These are phyloP conservation scores for Aptenodytes patagonicus DNA, from an alignment of 2,113 vertebrate species.

Conservation along the genomic window DNA sequence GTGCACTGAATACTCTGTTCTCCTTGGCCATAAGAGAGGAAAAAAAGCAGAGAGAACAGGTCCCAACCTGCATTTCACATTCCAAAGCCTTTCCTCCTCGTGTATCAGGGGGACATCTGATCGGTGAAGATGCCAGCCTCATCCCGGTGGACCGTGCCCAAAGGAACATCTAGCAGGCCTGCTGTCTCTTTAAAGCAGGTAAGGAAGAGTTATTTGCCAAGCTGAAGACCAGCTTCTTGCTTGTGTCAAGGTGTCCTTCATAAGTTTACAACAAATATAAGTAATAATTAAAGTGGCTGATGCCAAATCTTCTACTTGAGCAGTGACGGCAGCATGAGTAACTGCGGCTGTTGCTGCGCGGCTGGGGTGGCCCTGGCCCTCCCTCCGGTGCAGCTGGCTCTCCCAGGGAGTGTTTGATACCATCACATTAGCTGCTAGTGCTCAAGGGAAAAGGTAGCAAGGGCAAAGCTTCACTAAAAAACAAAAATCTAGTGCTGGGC, in stretches of 20 bases:
- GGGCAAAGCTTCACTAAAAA: neutral
- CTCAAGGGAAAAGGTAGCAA: neutral
- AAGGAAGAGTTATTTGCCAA: neutral
- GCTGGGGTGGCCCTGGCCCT: neutral
- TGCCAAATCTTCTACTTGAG: neutral
- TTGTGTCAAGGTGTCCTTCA: fast-evolving
- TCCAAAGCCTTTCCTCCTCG: neutral
- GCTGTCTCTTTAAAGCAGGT: neutral
- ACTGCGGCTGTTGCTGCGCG: fast-evolving
- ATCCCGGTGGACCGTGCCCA: neutral
- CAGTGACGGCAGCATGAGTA: neutral
- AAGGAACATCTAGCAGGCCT: neutral
- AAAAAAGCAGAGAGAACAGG: neutral
- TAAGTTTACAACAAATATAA: neutral
- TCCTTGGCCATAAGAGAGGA: neutral
- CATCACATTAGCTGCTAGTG: neutral
- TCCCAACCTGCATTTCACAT: neutral
- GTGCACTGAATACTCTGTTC: neutral
- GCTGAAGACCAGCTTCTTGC: neutral
- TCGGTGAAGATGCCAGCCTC: neutral
- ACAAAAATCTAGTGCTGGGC: neutral
- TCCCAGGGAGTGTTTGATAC: neutral
- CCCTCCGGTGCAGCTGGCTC: neutral
- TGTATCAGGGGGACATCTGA: fast-evolving
- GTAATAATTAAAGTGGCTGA: neutral